These are phyloP conservation scores for Aspidapion aeneum DNA, from an alignment of 2,888 invertebrate species.

Conservation along the genomic window DNA sequence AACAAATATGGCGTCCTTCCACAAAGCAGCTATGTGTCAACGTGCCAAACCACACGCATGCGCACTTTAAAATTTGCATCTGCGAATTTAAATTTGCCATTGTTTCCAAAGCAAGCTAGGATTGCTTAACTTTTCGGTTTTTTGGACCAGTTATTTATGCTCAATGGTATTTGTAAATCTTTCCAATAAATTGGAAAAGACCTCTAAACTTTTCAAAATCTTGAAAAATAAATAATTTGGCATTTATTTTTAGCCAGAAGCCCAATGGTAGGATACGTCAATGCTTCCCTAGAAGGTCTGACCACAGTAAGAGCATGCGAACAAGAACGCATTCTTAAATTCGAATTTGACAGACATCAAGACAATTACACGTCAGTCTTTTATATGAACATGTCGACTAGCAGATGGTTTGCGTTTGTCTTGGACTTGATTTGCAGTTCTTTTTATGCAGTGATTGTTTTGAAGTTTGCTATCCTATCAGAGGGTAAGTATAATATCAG, in stretches of 20 bases:
- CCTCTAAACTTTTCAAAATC: no score
- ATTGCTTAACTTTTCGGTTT: no score
- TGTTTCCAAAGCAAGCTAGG: no score
- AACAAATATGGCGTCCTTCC: no score
- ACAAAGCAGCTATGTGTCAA: no score
- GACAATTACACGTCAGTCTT: conserved; percentile 41
- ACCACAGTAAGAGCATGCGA: conserved; percentile 41
- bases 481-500: conserved; percentile 29
- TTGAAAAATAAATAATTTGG: no score
- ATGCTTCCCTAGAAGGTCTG: conserved; percentile 43
- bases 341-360: conserved; percentile 44
- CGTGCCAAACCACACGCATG: no score
- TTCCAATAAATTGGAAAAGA: no score
- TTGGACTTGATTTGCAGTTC: conserved; percentile 35
- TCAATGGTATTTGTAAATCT: no score
- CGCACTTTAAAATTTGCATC: no score
- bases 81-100: no score
- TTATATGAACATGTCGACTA: conserved; percentile 38
- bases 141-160: no score
- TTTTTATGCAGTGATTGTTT: conserved; percentile 28
- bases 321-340: conserved; percentile 37
- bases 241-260: conserved; percentile 44
- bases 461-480: conserved; percentile 26
- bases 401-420: conserved; percentile 39
- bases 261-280: conserved; percentile 44